Conservation (phyloP, 2,797 vertebrate genomes). For the Lagodon rhomboides region DNA sequence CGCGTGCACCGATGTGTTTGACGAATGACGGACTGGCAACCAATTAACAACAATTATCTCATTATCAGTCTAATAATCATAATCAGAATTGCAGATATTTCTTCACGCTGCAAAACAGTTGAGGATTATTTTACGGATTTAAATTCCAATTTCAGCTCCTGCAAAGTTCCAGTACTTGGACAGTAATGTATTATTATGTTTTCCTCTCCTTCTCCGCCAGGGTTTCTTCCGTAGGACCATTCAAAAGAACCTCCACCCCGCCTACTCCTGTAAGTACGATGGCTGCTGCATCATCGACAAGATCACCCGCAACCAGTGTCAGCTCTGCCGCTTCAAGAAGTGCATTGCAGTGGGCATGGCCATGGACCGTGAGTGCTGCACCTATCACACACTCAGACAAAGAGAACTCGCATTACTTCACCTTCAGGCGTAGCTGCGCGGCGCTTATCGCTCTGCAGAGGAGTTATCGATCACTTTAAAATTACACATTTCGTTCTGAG, state of each 20-base stretch:
- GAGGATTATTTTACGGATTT: background rate
- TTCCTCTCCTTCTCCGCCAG: constrained; percentile 71
- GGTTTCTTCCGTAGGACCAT: constrained; percentile 98
- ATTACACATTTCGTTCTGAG: background rate
- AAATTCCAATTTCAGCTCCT: background rate
- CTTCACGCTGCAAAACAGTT: background rate
- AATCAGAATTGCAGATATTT: background rate
- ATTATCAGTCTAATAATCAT: background rate
- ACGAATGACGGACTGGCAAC: background rate
- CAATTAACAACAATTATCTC: background rate
- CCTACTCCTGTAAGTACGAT: constrained; percentile 98
- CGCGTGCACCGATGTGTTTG: background rate
- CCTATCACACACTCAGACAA: constrained; percentile 7
- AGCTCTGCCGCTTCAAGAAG: constrained; percentile 99
- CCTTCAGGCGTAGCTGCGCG: background rate
- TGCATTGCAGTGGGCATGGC: constrained; percentile 99
- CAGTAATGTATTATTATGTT: background rate
- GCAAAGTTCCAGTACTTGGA: background rate
- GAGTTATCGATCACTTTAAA: background rate
- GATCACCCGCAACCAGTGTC: constrained; percentile 99
- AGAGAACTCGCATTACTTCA: background rate
- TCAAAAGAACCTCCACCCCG: constrained; percentile 98
- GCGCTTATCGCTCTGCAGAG: background rate
- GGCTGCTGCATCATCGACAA: constrained; percentile 98
- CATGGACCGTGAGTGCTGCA: constrained; percentile 93